phyloP scores from a whole-genome alignment of 1,140 invertebrate genomes.

The Leptinotarsa lineolata region DNA sequence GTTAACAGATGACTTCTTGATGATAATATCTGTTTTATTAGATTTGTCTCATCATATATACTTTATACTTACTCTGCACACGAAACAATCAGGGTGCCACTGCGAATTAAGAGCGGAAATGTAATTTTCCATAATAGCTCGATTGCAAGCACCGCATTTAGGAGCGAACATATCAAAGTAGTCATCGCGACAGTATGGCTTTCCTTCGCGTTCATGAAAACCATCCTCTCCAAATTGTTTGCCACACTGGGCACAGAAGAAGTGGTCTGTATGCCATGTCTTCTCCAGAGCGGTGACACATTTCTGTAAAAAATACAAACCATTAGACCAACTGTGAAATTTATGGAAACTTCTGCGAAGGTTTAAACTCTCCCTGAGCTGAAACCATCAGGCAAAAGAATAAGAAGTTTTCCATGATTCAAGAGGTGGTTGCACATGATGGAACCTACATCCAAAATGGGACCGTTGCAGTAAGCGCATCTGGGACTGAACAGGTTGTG shows the following conservation, averaged over 20 bases:
- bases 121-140: constrained; percentile 98
- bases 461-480: constrained; percentile 97
- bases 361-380: too few relatives aligned
- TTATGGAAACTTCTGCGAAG: neutral
- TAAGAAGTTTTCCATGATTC: constrained; percentile 2
- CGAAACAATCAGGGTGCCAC: constrained; percentile 99
- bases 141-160: constrained; percentile 95
- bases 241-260: constrained; percentile 98
- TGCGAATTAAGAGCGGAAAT: constrained; percentile 97
- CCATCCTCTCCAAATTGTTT: constrained; percentile 96
- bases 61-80: constrained; percentile 88
- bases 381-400: neutral
- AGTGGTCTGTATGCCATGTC: constrained; percentile 99
- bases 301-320: constrained; percentile 76
- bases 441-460: constrained; percentile 90
- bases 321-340: neutral
- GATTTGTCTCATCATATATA: too few relatives aligned
- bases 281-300: constrained; percentile 97
- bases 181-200: constrained; percentile 92
- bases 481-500: constrained; percentile 97
- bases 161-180: constrained; percentile 99
- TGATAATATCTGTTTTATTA: too few relatives aligned
- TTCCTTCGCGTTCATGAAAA: constrained; percentile 92
- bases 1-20: too few relatives aligned
- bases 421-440: neutral